Evolutionary conservation across 2,113 vertebrate species (phyloP), one percentile per base, ranked within the genome.

Genomic region (Felis chaus): DNA sequence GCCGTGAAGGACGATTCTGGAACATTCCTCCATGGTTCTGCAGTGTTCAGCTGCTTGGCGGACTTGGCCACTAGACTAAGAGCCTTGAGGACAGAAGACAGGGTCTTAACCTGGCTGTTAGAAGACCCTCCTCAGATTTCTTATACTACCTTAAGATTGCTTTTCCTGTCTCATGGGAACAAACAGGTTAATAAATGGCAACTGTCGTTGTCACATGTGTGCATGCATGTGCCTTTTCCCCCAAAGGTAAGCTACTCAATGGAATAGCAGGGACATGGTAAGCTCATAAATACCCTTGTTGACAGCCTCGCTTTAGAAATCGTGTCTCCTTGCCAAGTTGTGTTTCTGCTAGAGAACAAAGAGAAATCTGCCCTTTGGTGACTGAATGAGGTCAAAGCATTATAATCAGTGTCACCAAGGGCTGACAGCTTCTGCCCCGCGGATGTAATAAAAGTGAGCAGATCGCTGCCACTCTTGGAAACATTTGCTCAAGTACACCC

Each of bases 281-380:
- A 41, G 41, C 55, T 55, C 11, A 2, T 16, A 79, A 73, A 50
- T 12, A 86, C 31, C 41, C 45, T 82, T 31, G 45, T 39, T 73
- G 61, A 91, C 79, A 41, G 21, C 31, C 39, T 96, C 39, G 57
- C 63, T 82, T 95, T 86, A 74, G 82, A 89, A 96, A 93, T 81
- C 73, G 57, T 4, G 27, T 81, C 74, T 68, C 93, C 27, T 89
- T 84, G 87, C 55, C 39, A 83, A 48, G 74, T 57, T 95, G 61
- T 91, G n/a, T 73, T 91, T 85, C 68, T 55, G 12, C 61, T 86
- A 36, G 78, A 94, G 79, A 97, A 96, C 89, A 93, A 96, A 95
- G 88, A 74, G 55, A 83, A 78, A 87, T 76, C 29, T 92, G 82
- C 73, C 80, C 82, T 85, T 87, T 48, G 66, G 95, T 87, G 83